These are phyloP conservation scores for Bombyx mori DNA, from an alignment of 1,140 invertebrate genomes.

Conservation along the genomic window DNA sequence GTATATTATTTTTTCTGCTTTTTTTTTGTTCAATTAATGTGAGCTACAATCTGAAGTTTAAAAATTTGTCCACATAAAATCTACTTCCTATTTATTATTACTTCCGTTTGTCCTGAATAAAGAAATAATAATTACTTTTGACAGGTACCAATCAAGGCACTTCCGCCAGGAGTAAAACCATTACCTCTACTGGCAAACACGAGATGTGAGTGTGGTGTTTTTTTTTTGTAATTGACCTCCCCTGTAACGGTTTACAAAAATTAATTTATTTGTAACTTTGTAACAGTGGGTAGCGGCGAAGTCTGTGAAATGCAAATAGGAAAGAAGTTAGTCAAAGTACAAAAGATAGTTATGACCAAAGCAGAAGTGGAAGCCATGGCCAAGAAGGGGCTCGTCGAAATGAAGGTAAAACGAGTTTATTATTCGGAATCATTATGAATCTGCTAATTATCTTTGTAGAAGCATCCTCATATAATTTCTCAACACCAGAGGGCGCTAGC, in stretches of 20 bases:
- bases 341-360: slow-evolving; percentile 75
- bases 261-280: slow-evolving; percentile 14
- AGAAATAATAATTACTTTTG: neutral
- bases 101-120: neutral
- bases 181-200: slow-evolving; percentile 45
- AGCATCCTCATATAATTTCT: no score
- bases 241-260: neutral
- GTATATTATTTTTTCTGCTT: neutral
- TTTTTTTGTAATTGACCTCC: neutral
- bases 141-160: slow-evolving; percentile 45
- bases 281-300: slow-evolving; percentile 32
- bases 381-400: slow-evolving; percentile 71
- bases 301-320: slow-evolving; percentile 73
- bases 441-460: neutral
- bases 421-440: no score
- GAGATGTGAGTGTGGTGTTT: slow-evolving; percentile 35
- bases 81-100: neutral
- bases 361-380: slow-evolving; percentile 74
- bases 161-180: slow-evolving; percentile 59
- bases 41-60: neutral
- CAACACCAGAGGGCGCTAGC: no score
- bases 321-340: slow-evolving; percentile 72
- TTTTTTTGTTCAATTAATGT: neutral
- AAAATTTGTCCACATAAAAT: neutral
- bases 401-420: slow-evolving; percentile 53